phyloP scores from a whole-genome alignment of 2,797 vertebrate species.

The Glossophaga mutica region DNA sequence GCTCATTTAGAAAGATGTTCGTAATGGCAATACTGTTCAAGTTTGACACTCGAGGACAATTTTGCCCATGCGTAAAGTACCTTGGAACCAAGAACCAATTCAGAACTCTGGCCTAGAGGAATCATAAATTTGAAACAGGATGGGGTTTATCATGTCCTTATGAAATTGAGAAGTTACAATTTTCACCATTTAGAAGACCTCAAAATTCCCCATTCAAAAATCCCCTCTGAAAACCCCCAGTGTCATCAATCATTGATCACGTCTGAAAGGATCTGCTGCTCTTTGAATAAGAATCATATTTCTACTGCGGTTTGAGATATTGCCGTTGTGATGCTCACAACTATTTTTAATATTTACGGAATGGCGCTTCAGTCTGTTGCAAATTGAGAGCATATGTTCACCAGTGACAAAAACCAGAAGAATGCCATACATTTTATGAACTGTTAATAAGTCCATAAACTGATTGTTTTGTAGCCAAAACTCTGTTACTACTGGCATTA shows the following conservation, averaged over 20 bases:
- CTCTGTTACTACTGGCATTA: slow-evolving; percentile 74
- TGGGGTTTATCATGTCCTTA: not conserved
- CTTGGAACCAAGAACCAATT: not conserved
- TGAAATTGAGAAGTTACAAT: not conserved
- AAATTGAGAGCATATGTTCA: slow-evolving; percentile 83
- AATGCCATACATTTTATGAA: slow-evolving; percentile 81
- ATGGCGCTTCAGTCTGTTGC: slow-evolving; percentile 74
- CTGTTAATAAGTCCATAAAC: slow-evolving; percentile 84
- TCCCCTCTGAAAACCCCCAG: slow-evolving; percentile 19
- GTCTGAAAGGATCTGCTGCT: slow-evolving; percentile 57
- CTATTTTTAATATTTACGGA: slow-evolving; percentile 81
- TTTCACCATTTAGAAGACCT: slow-evolving; percentile 12
- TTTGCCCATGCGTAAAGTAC: not conserved
- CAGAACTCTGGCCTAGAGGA: not conserved
- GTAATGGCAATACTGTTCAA: not conserved
- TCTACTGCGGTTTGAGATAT: slow-evolving; percentile 69
- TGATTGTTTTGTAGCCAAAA: slow-evolving; percentile 81
- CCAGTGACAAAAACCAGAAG: slow-evolving; percentile 79
- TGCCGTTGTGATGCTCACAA: slow-evolving; percentile 78
- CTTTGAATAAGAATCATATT: slow-evolving; percentile 66
- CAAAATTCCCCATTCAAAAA: slow-evolving; percentile 18
- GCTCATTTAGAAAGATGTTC: not conserved
- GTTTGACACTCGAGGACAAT: not conserved
- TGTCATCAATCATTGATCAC: slow-evolving; percentile 25
- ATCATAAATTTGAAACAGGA: not conserved